Percentiles rank a stretch among this genome's conserved stretches.
Evolutionary conservation across 2,113 vertebrate species (phyloP).

Genomic region (Nanorana parkeri): DNA sequence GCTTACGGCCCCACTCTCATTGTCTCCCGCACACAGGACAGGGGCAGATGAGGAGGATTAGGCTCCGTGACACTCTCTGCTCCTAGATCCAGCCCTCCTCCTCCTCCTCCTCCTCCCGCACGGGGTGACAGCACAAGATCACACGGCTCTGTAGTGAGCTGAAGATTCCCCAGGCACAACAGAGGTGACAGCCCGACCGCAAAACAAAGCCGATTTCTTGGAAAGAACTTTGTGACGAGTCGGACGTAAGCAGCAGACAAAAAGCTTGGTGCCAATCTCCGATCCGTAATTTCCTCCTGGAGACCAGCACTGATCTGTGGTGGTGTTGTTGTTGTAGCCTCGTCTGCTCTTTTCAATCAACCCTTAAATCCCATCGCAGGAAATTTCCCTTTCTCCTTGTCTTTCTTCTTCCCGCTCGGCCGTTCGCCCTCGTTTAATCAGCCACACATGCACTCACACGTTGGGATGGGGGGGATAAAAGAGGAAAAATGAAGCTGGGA

Average conservation of each 20-base stretch:
- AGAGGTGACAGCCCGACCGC: not conserved
- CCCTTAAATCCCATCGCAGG: conserved; percentile 24
- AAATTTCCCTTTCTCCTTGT: not conserved
- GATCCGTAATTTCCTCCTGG: conserved; percentile 4
- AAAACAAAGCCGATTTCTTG: conserved; percentile 26
- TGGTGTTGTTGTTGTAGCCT: not conserved
- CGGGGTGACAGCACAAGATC: not conserved
- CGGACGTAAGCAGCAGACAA: not conserved
- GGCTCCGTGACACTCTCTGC: too few relatives aligned
- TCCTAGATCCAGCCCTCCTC: not conserved
- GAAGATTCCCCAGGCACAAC: not conserved
- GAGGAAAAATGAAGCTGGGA: not conserved
- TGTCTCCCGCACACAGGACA: conserved; percentile 1
- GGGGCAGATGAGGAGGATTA: too few relatives aligned
- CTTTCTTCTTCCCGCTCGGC: not conserved
- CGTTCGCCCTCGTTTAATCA: not conserved
- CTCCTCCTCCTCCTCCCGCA: too few relatives aligned
- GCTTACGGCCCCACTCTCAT: conserved; percentile 40
- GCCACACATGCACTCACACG: not conserved
- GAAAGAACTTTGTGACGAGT: conserved; percentile 29
- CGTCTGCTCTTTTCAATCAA: conserved; percentile 24
- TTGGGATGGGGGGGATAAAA: not conserved
- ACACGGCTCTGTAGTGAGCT: too few relatives aligned
- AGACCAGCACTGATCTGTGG: not conserved
- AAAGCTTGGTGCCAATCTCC: not conserved